Base-by-base conservation (phyloP, 1,140 invertebrate species). In the Sesamia nonagrioides region DNA sequence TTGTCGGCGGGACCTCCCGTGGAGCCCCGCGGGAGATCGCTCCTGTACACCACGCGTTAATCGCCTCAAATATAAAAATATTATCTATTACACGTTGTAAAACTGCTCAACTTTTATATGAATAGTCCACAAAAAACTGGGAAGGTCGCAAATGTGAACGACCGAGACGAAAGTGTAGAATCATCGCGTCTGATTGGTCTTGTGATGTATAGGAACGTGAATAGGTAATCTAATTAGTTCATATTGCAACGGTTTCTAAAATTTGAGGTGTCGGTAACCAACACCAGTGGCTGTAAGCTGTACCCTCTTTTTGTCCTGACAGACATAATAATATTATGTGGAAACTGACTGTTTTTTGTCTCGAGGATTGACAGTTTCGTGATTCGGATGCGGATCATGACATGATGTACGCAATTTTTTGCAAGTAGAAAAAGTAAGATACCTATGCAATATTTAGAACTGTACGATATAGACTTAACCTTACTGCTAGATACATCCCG, bases 21-120 rank as follows among this genome's bases (percentile, higher is more conserved):
- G 54, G 89, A 58, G 89, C 88, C 42, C 88, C 7, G 86, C 88
- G 82, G 92, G 92, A 84, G 89, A 77, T 84, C 75, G 90, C 91
- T 90, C 75, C 89, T 88, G 91, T 91, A 80, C 79, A 76, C 77
- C 78, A 80, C 81, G 81, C 82, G 81, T 72, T 89, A 86, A 93
- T 90, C 86, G 86, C 81, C 81, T 87, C 78, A 86, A 92, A 90
- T 87, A 86, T 86, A 82, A 86, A 90, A 89, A 91, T 86, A 87
- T 89, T 86, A 80, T 83, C 77, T 79, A 85, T 88, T 75, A 88
- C 82, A 84, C 75, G 79, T 77, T 87, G 60, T 77, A 77, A 77
- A 77, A 77, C 60, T 66, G 48, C 27, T 52, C 33, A 77, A 77
- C 13, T 66, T 77, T 77, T 68, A 27, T 68, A 40, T 48, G 72